Evolutionary conservation across 2,797 vertebrate genomes (phyloP), one percentile per base, ranked within the genome.

Genomic region (Stomatorhinus walkeri): DNA sequence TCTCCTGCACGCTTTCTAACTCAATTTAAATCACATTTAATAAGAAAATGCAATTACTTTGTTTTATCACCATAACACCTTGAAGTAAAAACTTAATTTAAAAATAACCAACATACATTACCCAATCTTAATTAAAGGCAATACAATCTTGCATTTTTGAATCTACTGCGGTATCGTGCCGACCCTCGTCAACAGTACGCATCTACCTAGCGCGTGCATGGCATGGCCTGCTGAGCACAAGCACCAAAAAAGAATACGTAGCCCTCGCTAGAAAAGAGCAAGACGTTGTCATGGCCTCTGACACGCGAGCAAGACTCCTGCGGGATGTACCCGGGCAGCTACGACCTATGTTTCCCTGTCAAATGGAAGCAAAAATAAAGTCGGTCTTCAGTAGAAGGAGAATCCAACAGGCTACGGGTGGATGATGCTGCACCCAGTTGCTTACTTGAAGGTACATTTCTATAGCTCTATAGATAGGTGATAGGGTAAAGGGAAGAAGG

Each of bases 401-500:
- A 79, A 83, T 43, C 84, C 12, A 28, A 49, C 68, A 56, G 64
- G 56, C 10, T 16, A 7, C 40, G 32, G 32, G 28, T 16, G 12
- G 76, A 81, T 46, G 76, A 3, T 22, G 16, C 40, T 9, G 28
- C 88, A 2, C 49, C 5, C 14, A 86, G 59, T 9, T 61, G 22
- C 8, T 22, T 48, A 61, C 36, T 79, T 89, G 61, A 89, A 43
- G 61, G 88, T 56, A 54, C 16, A 86, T 32, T 32, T 72, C 28
- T 72, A 72, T 4, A 6, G 68, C 32, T 72, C 49, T 87, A 52
- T 56, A 36, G 36, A 87, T 24, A 87, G 28, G 84, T 88, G 56
- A 89, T 79, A 90, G 87, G 90, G 91, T 90, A 88, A 68, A 32
- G 89, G 40, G 72, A 81, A 89, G 79, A 87, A 72, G 89, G 76